Base-by-base conservation (phyloP, 1,140 invertebrate genomes). In the Zaprionus gabonicus region DNA sequence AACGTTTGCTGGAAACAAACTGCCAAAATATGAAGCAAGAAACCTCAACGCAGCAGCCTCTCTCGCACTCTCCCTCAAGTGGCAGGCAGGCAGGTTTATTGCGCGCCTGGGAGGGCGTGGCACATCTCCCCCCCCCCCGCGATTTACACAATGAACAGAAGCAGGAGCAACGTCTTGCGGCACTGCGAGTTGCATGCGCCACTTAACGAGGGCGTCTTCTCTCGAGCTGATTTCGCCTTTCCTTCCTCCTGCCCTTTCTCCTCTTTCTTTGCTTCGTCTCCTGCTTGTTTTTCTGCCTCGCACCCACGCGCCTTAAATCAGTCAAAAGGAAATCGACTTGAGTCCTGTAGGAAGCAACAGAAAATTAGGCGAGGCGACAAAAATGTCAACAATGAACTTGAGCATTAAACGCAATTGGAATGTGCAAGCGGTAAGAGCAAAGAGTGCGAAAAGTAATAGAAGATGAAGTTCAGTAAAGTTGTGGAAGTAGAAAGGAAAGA, bases 21-120 rank as follows among this genome's bases (percentile, higher is more conserved):
- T 80, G 79, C 68, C 82, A 75, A 85, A 85, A 81, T 85, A 72
- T 78, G 68, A 71, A 57, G 67, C 64, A 74, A 72, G 59, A 74
- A 72, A 81, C 83, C 51, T 82, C 13, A 44, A 44, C 41, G 41
- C n/a, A n/a, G 38, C 38, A 7, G 15, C 15, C 15, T 41, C 41
- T 46, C 38, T 41, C n/a, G 20, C 20, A 7, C 41, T 5, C 0
- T 2, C n/a, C n/a, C n/a, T 17, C 25, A 73, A 62, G 53, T 49
- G 28, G 20, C 41, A 62, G 55, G 53, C 53, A 20, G 20, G 20
- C 20, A 20, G 66, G 72, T 69, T 73, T 83, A 85, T 84, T 84
- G 81, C 82, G 84, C 15, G 41, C 41, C 17, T n/a, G 46, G 41
- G 20, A 20, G 57, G 65, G 64, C 71, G 71, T 74, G 71, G 66